phyloP scores from a whole-genome alignment of 2,797 vertebrate genomes.

The Paratrypauchen microcephalus region DNA sequence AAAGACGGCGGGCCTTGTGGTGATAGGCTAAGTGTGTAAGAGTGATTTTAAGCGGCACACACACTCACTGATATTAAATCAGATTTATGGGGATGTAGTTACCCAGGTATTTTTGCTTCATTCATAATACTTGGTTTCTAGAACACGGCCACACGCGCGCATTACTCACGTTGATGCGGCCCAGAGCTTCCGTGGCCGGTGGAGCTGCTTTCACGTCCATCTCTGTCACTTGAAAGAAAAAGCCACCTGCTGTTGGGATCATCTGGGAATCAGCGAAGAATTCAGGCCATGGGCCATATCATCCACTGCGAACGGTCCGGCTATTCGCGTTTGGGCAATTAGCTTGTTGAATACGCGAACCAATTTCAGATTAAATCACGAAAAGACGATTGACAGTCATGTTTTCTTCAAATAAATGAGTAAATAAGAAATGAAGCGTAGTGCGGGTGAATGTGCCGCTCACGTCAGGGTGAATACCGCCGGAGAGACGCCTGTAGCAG shows the following conservation, averaged over 20 bases:
- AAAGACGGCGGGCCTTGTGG: neutral
- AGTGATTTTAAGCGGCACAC: neutral
- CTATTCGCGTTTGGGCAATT: neutral
- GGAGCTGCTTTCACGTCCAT: slow-evolving; percentile 83
- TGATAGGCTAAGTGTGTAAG: neutral
- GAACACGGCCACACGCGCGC: neutral
- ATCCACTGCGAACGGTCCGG: slow-evolving; percentile 4
- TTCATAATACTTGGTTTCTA: neutral
- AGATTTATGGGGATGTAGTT: neutral
- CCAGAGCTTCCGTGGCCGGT: slow-evolving; percentile 87
- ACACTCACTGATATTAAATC: neutral
- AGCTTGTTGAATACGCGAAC: neutral
- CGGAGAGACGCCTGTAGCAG: slow-evolving; percentile 55
- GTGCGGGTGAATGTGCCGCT: slow-evolving; percentile 2
- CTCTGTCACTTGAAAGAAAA: slow-evolving; percentile 77
- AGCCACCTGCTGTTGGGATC: slow-evolving; percentile 48
- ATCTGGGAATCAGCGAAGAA: slow-evolving; percentile 40
- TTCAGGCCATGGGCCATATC: slow-evolving; percentile 27
- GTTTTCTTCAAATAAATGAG: slow-evolving; percentile 25
- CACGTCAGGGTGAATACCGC: slow-evolving; percentile 14
- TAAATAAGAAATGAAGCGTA: neutral
- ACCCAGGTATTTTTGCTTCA: neutral
- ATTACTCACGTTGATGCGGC: slow-evolving; percentile 87
- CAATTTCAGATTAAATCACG: slow-evolving; percentile 4
- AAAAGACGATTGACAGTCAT: slow-evolving; percentile 1